These are phyloP conservation scores for Hippocampus kuda DNA, from an alignment of 2,797 vertebrate species.

Conservation along the genomic window DNA sequence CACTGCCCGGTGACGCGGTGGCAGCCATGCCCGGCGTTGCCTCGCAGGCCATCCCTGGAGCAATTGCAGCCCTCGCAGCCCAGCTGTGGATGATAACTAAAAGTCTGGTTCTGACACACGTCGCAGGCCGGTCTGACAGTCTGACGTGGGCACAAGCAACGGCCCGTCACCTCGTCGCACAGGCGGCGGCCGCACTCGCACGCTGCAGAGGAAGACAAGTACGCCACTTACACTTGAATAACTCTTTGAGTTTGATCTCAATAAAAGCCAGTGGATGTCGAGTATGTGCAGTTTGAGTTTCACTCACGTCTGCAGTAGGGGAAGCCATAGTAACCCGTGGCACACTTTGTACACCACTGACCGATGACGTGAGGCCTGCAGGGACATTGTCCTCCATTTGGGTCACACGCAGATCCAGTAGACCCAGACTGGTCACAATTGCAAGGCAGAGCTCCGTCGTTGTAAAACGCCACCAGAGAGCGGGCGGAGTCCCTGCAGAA, in stretches of 20 bases:
- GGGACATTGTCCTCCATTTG: slow-evolving; percentile 77
- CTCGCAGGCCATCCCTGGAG: slow-evolving; percentile 63
- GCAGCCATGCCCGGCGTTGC: slow-evolving; percentile 58
- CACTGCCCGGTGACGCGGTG: slow-evolving; percentile 75
- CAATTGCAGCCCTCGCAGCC: slow-evolving; percentile 85
- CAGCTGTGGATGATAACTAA: slow-evolving; percentile 79
- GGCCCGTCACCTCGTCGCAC: slow-evolving; percentile 80
- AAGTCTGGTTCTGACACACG: slow-evolving; percentile 68
- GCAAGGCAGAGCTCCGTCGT: slow-evolving; percentile 79
- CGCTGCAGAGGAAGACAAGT: slow-evolving; percentile 45
- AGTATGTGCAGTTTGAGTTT: background rate
- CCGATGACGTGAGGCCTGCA: slow-evolving; percentile 77
- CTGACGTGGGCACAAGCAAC: slow-evolving; percentile 81
- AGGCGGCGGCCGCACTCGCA: slow-evolving; percentile 76
- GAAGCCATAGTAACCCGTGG: slow-evolving; percentile 81
- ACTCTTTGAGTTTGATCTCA: background rate
- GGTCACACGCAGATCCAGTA: slow-evolving; percentile 57
- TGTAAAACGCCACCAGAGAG: slow-evolving; percentile 78
- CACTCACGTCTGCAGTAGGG: slow-evolving; percentile 83
- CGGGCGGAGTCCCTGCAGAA: slow-evolving; percentile 77
- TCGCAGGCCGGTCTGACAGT: slow-evolving; percentile 80
- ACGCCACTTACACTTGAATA: no score
- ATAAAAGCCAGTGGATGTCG: background rate
- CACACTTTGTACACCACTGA: slow-evolving; percentile 78
- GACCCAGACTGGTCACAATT: slow-evolving; percentile 71